Base-by-base conservation (phyloP, 2,797 vertebrate species). In the Propithecus deckenii region DNA sequence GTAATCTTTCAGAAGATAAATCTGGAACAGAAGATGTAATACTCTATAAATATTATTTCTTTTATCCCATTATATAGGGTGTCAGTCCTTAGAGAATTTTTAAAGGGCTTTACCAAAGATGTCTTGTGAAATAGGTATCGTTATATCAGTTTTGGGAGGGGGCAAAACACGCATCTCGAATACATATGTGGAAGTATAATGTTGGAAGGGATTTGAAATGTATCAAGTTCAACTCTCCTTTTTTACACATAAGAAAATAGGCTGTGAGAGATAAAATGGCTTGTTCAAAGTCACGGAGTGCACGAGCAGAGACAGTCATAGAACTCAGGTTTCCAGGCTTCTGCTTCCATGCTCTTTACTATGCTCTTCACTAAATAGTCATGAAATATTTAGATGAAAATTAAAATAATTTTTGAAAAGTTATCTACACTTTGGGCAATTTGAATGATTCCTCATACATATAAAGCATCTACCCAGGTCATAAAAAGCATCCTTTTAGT, bases 1-100 rank as follows among this genome's bases (percentile, higher is more conserved):
- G 11, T 3, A 4, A 32, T 92, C 7, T 61, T 83, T 93, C 87
- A 67, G 78, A 81, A 86, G 52, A 63, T 89, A 86, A 93, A 97
- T 86, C 55, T 92, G 43, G 23, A 83, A 61, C 50, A 61, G 46
- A 92, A 91, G 13, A 95, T 63, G 3, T 30, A 72, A 30, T 86
- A 86, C 23, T 91, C 14, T 74, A 89, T 52, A 91, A 93, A 86
- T 67, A 95, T 38, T 25, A 35, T 80, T 72, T 52, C 35, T 71
- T 78, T 79, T 90, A 48, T 81, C 50, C 38, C 22, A 61, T 90
- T 67, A 71, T 41, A 86, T 69, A 74, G 46, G 11, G 43, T 80
- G 11, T 80, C 79, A 41, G 63, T 80, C 69, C 71, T 86, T 75
- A 63, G 65, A 79, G 38, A 83, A 80, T 75, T 91, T 85, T 59